A percentile compares a stretch with the other conserved stretches of the same genome.
Conservation (phyloP, 2,113 vertebrate species). For the Seriola quinqueradiata region DNA sequence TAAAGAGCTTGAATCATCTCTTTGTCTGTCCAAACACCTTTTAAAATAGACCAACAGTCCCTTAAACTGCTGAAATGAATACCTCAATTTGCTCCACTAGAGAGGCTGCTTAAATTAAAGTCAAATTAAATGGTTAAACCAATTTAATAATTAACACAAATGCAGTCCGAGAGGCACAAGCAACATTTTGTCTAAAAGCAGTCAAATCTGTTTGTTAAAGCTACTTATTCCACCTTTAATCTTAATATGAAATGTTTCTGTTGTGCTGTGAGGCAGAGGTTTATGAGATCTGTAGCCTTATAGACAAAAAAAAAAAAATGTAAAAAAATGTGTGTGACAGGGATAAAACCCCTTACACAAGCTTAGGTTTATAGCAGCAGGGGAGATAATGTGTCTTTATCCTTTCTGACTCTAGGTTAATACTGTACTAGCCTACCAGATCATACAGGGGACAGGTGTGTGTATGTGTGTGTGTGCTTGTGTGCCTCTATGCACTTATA, state of each 20-base stretch:
- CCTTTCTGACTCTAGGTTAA: slow-evolving; percentile 73
- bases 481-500: not conserved
- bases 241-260: not conserved
- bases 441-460: slow-evolving; percentile 57
- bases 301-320: slow-evolving; percentile 14
- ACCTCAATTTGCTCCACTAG: slow-evolving; percentile 15
- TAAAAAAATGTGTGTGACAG: slow-evolving; percentile 1
- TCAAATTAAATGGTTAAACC: slow-evolving; percentile 38
- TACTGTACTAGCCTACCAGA: slow-evolving; percentile 75
- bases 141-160: slow-evolving; percentile 44
- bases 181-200: slow-evolving; percentile 15
- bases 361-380: slow-evolving; percentile 54
- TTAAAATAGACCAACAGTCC: slow-evolving; percentile 25
- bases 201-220: not conserved
- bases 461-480: not conserved
- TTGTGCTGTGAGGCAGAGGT: not conserved
- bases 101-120: slow-evolving; percentile 29
- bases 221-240: slow-evolving; percentile 8
- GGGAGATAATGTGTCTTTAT: slow-evolving; percentile 74
- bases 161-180: not conserved
- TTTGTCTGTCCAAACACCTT: slow-evolving; percentile 23
- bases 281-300: slow-evolving; percentile 15
- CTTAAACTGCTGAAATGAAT: slow-evolving; percentile 9
- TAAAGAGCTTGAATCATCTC: slow-evolving; percentile 37
- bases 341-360: slow-evolving; percentile 13